These are phyloP conservation scores for Scaptomyza tumidula DNA, from an alignment of 2,888 invertebrate genomes.

Conservation along the genomic window DNA sequence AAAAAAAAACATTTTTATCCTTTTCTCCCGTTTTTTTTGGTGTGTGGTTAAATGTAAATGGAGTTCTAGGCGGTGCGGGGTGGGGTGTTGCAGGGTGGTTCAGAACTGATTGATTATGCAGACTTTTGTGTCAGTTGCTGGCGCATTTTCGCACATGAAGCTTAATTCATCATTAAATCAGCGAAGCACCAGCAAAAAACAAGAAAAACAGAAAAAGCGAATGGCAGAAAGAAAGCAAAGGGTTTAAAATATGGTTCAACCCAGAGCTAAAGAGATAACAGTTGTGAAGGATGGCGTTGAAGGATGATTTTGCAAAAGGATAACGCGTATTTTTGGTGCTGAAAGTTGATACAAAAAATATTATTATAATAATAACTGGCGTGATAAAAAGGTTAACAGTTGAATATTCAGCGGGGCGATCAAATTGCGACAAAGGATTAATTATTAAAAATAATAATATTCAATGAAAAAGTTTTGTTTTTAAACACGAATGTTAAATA, in stretches of 20 bases:
- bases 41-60: constrained; percentile 9
- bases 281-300: constrained; percentile 4
- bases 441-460: not conserved
- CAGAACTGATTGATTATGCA: constrained; percentile 75
- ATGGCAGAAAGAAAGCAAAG: not conserved
- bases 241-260: not conserved
- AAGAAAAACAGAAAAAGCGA: no score
- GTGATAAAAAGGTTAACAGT: not conserved
- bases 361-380: not conserved
- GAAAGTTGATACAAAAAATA: constrained; percentile 2
- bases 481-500: no score
- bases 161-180: constrained; percentile 75
- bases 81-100: not conserved
- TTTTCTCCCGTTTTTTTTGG: constrained; percentile 18
- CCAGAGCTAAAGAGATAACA: not conserved
- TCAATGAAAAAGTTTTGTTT: no score
- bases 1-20: constrained; percentile 7
- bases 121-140: constrained; percentile 72
- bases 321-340: constrained; percentile 2
- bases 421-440: not conserved
- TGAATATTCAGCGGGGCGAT: not conserved
- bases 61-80: not conserved
- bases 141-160: constrained; percentile 64
- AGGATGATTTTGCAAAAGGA: constrained; percentile 13
- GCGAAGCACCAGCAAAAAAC: constrained; percentile 39